Conservation (phyloP, 2,113 vertebrate species). For the Gracilinanus agilis region DNA sequence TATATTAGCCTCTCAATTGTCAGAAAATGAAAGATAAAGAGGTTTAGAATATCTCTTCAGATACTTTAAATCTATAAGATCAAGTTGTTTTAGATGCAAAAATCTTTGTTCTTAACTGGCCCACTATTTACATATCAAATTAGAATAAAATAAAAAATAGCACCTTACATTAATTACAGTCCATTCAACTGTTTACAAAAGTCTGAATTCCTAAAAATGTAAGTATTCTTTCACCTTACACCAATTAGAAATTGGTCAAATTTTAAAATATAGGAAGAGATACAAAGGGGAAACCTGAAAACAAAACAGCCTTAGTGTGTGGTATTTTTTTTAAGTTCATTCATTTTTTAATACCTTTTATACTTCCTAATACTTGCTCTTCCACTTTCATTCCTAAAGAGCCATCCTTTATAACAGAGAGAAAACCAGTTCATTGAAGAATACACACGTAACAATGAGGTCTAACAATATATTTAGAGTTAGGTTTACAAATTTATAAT, state of each 20-base stretch:
- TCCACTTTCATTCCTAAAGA: not conserved
- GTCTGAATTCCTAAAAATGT: not conserved
- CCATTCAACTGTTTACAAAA: not conserved
- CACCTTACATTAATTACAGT: not conserved
- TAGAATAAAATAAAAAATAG: not conserved
- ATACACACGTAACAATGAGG: not conserved
- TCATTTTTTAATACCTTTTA: not conserved
- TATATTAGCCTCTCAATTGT: not conserved
- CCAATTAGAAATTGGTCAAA: too few relatives aligned
- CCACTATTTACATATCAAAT: not conserved
- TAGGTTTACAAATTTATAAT: not conserved
- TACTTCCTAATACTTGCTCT: not conserved
- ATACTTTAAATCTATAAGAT: conserved; percentile 27
- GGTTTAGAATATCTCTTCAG: not conserved
- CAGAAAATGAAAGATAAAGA: not conserved
- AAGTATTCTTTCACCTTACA: not conserved
- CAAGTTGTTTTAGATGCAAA: conserved; percentile 59
- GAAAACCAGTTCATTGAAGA: not conserved
- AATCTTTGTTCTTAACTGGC: conserved; percentile 74
- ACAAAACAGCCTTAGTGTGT: not conserved
- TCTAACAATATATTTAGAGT: not conserved
- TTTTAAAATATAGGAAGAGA: not conserved
- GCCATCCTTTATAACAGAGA: not conserved
- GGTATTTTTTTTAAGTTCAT: not conserved
- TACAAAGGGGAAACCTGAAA: not conserved